Evolutionary conservation across 2,797 vertebrate genomes (phyloP), one percentile per base, ranked within the genome.

Genomic region (Limnodromus scolopaceus): DNA sequence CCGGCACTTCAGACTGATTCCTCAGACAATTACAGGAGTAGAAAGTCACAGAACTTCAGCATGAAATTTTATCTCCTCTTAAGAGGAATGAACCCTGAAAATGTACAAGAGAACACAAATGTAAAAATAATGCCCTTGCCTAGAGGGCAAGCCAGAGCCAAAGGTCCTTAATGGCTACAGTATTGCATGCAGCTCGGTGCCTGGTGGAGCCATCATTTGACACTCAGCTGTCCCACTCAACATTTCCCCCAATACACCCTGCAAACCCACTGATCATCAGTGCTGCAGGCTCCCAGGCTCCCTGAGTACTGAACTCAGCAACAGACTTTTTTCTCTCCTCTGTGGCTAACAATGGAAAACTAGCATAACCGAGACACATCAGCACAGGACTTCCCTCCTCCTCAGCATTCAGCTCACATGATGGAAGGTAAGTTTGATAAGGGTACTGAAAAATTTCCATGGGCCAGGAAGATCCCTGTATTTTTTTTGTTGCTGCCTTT

Each of bases 1-100:
- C 17, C 0, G 1, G 2, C 23, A 14, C 20, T 72, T 45, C 34
- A 41, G 36, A 24, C 16, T n/a, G 43, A 24, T 13, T 32, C 9
- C 30, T 30, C 36, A 15, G 34, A 32, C 34, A 75, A 27, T 23
- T 51, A 66, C 0, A 0, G 20, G 17, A 71, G 6, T 6, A 39
- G 36, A 55, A 86, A 60, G 27, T 38, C 60, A 80, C 3, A 17
- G 45, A 72, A 75, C 14, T 69, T 51, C 53, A 24, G 32, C n/a
- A 89, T 27, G 22, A 60, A 53, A 49, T 65, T 87, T 70, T 60
- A 66, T n/a, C 30, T 82, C 25, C 10, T 70, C 65, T 89, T 63
- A 84, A 86, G 51, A 49, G 11, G 25, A 86, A 58, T 16, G 24
- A 81, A 9, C 13, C 32, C 12, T 66, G 34, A 66, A 90, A 72